phyloP scores from a whole-genome alignment of 1,140 invertebrate genomes.

The Achroia grisella region DNA sequence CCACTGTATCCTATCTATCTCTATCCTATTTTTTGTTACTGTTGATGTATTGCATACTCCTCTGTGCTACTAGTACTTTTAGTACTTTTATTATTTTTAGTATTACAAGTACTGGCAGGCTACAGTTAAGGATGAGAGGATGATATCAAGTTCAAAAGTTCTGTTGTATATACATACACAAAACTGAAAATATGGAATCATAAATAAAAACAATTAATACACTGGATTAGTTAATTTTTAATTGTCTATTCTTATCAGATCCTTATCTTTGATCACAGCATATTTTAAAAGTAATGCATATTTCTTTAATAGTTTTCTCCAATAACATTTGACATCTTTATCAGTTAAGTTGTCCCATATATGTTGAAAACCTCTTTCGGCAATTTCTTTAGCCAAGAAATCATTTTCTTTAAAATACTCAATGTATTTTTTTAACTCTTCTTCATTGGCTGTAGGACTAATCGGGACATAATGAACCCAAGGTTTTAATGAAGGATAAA shows the following conservation, averaged over 20 bases:
- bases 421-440: conserved; percentile 82
- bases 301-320: conserved; percentile 85
- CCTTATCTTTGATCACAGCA: conserved; percentile 74
- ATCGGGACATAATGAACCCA: conserved; percentile 98
- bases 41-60: too few species aligned
- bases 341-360: conserved; percentile 89
- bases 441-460: conserved; percentile 77
- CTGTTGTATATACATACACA: too few species aligned
- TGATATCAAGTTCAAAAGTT: too few species aligned
- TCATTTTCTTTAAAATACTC: conserved; percentile 88
- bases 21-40: too few species aligned
- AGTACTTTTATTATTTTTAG: too few species aligned
- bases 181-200: too few species aligned
- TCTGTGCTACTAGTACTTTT: too few species aligned
- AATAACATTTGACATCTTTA: conserved; percentile 90
- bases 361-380: conserved; percentile 86
- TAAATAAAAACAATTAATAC: too few species aligned
- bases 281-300: conserved; percentile 88
- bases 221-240: too few species aligned
- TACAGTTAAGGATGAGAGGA: too few species aligned
- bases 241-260: conserved; percentile 61
- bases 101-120: too few species aligned
- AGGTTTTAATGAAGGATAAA: conserved; percentile 92
- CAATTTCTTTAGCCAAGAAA: conserved; percentile 84
- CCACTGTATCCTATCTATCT: too few species aligned